These are phyloP conservation scores for Pseudopodoces humilis DNA, from an alignment of 2,113 vertebrate species.

Conservation along the genomic window DNA sequence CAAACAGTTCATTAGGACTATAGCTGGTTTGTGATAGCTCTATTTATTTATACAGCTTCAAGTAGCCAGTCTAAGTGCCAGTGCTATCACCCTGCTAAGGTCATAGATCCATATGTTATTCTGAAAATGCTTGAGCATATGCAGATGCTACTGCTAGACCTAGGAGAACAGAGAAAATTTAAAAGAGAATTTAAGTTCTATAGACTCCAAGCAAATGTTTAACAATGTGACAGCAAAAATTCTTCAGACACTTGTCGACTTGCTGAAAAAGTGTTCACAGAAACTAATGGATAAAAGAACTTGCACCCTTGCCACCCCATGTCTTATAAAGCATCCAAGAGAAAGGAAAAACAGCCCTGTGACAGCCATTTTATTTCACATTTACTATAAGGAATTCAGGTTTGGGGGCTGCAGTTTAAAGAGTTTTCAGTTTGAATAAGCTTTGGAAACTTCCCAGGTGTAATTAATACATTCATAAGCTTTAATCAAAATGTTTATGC, in stretches of 20 bases:
- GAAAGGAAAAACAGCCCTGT: neutral
- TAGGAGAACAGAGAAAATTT: neutral
- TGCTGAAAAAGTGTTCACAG: neutral
- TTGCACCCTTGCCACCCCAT: neutral
- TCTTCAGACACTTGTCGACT: neutral
- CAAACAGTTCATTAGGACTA: neutral
- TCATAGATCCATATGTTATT: neutral
- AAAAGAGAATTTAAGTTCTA: neutral
- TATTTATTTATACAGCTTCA: neutral
- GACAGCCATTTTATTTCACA: neutral
- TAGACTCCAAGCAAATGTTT: neutral
- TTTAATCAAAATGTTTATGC: constrained; percentile 70
- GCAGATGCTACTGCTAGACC: neutral
- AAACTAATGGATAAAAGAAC: neutral
- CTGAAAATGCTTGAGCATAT: neutral
- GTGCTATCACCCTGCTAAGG: neutral
- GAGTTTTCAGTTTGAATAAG: constrained; percentile 22
- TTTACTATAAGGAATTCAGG: neutral
- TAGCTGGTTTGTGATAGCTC: neutral
- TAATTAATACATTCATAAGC: constrained; percentile 68
- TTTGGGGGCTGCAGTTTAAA: neutral
- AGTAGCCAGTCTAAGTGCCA: neutral
- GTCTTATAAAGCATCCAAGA: neutral
- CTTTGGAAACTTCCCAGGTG: constrained; percentile 62
- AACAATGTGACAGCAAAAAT: neutral